Percentiles rank a stretch among this genome's conserved stretches.
These are phyloP conservation scores for Sinotaia quadrata DNA, from an alignment of 2,888 invertebrate genomes.

Conservation along the genomic window DNA sequence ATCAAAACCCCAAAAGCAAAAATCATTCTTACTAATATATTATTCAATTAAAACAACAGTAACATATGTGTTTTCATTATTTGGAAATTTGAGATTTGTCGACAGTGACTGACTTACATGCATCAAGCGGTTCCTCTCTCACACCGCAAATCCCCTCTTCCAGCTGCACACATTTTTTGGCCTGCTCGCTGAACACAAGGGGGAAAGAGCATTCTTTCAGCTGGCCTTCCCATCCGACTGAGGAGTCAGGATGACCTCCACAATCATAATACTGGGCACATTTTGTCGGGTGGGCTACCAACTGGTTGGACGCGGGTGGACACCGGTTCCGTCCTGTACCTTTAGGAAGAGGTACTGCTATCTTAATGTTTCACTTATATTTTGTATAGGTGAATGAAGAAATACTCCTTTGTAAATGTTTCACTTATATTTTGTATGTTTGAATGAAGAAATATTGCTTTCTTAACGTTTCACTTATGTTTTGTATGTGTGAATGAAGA, in stretches of 20 bases:
- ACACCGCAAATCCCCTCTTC: conserved; percentile 41
- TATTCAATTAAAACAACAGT: too few relatives aligned
- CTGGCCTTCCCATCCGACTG: conserved; percentile 8
- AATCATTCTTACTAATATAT: too few relatives aligned
- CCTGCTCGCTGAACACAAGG: conserved; percentile 26
- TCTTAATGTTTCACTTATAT: not conserved
- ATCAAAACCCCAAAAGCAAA: too few relatives aligned
- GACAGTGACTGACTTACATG: conserved; percentile 51
- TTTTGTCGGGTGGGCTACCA: conserved; percentile 15
- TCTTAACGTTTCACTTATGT: too few relatives aligned
- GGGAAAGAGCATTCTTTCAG: conserved; percentile 34
- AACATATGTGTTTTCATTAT: too few relatives aligned
- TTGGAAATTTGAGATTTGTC: too few relatives aligned
- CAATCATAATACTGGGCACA: conserved; percentile 41
- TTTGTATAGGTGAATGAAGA: not conserved
- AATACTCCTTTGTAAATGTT: too few relatives aligned
- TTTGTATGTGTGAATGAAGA: not conserved
- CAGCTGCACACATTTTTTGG: conserved; percentile 27
- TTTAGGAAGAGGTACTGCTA: not conserved
- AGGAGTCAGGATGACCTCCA: not conserved
- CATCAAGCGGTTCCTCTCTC: conserved; percentile 45
- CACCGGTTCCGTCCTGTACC: not conserved
- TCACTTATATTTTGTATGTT: too few relatives aligned
- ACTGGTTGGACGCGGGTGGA: not conserved
- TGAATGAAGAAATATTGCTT: too few relatives aligned